phyloP scores from a whole-genome alignment of 2,113 vertebrate genomes.

The Numida meleagris region DNA sequence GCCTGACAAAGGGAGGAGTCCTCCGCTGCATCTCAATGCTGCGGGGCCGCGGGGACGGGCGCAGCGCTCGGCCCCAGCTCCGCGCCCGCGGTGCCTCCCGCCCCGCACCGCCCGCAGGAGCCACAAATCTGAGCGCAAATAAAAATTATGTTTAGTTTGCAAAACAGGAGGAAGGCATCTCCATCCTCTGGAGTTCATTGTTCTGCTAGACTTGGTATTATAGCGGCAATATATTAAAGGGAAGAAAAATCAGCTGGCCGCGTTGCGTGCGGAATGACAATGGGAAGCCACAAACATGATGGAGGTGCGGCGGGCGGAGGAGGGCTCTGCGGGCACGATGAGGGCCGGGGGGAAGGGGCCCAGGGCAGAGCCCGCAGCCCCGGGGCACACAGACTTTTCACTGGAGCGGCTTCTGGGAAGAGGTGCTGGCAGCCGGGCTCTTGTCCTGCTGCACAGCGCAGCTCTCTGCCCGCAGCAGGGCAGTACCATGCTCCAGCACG shows the following conservation, averaged over 20 bases:
- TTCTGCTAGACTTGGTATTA: constrained; percentile 68
- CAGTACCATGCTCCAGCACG: not conserved
- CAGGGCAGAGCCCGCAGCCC: not conserved
- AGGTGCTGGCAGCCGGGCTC: accelerated
- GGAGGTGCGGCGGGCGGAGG: not conserved
- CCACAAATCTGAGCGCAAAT: constrained; percentile 27
- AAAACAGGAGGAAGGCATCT: constrained; percentile 59
- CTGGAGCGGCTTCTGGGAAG: accelerated
- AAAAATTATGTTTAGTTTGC: constrained; percentile 71
- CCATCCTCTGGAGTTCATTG: constrained; percentile 67
- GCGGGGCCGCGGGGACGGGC: not conserved
- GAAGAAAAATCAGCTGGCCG: constrained; percentile 48
- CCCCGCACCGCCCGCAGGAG: not conserved
- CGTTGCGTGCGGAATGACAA: constrained; percentile 23
- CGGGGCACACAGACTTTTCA: accelerated
- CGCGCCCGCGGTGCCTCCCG: accelerated
- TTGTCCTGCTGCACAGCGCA: too few species aligned
- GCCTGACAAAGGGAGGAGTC: not conserved
- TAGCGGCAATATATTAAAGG: constrained; percentile 56
- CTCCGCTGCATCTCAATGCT: not conserved
- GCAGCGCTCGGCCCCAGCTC: accelerated
- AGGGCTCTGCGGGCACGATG: not conserved
- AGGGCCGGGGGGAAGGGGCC: too few species aligned
- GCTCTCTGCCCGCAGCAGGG: not conserved
- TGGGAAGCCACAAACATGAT: not conserved